Evolutionary conservation across 2,797 vertebrate genomes (phyloP).

Genomic region (Chanos chanos): DNA sequence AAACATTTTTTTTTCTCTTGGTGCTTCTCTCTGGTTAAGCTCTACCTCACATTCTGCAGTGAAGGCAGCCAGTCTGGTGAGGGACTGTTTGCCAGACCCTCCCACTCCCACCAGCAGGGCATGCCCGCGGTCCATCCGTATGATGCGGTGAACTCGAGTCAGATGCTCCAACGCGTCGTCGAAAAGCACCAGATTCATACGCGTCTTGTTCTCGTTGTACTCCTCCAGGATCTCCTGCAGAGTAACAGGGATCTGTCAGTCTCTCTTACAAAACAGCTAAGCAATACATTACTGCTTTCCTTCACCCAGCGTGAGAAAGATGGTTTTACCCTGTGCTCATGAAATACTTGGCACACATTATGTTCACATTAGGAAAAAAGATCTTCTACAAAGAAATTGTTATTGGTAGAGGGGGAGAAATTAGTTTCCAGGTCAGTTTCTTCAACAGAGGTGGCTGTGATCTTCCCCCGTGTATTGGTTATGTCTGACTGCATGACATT

Average conservation of each 20-base stretch:
- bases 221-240: constrained; percentile 90
- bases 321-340: no score
- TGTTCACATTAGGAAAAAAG: no score
- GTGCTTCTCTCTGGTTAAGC: neutral
- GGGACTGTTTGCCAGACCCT: constrained; percentile 93
- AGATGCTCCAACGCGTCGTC: constrained; percentile 94
- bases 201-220: constrained; percentile 82
- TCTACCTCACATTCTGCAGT: constrained; percentile 87
- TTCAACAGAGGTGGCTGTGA: no score
- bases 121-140: constrained; percentile 86
- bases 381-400: no score
- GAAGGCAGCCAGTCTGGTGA: constrained; percentile 86
- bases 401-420: no score
- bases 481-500: neutral
- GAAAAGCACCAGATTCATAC: constrained; percentile 92
- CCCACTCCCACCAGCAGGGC: constrained; percentile 89
- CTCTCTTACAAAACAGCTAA: no score
- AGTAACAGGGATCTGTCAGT: no score
- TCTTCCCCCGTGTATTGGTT: no score
- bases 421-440: no score
- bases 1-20: neutral
- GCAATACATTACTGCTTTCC: no score
- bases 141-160: constrained; percentile 83
- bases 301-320: no score
- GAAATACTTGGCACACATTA: no score